Evolutionary conservation across 1,140 invertebrate species (phyloP).

Genomic region (Drosophila quadrilineata): DNA sequence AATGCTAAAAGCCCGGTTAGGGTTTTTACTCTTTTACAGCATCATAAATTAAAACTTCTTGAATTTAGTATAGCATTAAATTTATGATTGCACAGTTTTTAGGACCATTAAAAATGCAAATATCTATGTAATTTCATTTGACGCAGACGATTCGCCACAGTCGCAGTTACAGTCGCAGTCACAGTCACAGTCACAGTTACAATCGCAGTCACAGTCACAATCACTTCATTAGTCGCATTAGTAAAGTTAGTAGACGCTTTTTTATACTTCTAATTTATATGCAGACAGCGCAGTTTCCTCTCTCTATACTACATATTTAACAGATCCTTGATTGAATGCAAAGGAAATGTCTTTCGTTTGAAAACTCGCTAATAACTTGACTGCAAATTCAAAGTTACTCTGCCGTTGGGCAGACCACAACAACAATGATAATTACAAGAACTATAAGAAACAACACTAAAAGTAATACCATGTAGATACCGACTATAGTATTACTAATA

Average conservation of each 20-base stretch:
- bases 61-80: conserved; percentile 28
- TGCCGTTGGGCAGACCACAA: conserved; percentile 7
- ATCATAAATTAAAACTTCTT: conserved; percentile 11
- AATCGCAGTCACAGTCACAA: too few relatives aligned
- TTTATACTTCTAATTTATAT: conserved; percentile 50
- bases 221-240: conserved; percentile 56
- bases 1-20: not conserved
- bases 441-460: too few relatives aligned
- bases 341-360: too few relatives aligned
- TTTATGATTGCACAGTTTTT: conserved; percentile 41
- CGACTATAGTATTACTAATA: too few relatives aligned
- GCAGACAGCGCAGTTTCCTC: conserved; percentile 28
- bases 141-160: conserved; percentile 12
- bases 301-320: conserved; percentile 5
- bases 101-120: conserved; percentile 57
- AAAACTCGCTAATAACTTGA: conserved; percentile 8
- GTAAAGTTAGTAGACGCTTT: conserved; percentile 46
- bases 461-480: too few relatives aligned
- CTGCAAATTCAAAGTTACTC: conserved; percentile 8
- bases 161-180: too few relatives aligned
- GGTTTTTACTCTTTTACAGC: not conserved
- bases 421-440: not conserved
- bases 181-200: too few relatives aligned
- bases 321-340: conserved; percentile 68
- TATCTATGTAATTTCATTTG: conserved; percentile 7